phyloP scores from a whole-genome alignment of 2,113 vertebrate genomes.

The Mungos mungo region DNA sequence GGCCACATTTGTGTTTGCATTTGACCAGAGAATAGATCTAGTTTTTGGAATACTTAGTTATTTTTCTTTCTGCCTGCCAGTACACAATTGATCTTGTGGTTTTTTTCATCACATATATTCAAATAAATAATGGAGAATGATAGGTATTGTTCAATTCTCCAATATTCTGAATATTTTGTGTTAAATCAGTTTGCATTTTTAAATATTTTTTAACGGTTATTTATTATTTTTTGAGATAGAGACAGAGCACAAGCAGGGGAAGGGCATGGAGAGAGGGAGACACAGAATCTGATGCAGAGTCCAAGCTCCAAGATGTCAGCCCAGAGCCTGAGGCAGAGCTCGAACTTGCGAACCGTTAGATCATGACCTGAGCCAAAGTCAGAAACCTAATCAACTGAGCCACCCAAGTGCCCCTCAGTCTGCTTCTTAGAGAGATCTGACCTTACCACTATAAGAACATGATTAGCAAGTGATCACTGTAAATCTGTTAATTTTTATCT shows the following conservation, averaged over 20 bases:
- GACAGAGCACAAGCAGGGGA: no score
- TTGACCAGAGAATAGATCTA: not conserved
- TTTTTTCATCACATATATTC: not conserved
- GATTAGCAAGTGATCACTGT: not conserved
- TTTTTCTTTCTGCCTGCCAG: not conserved
- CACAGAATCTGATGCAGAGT: no score
- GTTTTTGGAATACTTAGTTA: not conserved
- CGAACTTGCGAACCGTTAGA: no score
- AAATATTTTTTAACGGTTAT: no score
- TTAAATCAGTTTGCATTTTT: not conserved
- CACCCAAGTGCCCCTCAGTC: not conserved
- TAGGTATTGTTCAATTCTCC: not conserved
- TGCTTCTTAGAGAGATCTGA: not conserved
- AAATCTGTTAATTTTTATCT: not conserved
- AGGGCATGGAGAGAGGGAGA: no score
- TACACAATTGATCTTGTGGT: not conserved
- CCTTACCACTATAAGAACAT: not conserved
- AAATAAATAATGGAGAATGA: not conserved
- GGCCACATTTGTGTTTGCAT: not conserved
- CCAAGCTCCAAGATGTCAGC: no score
- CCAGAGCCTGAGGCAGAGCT: no score
- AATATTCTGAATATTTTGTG: not conserved
- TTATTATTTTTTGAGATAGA: no score
- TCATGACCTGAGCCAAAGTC: no score
- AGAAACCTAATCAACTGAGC: no score